A percentile compares a stretch with the other conserved stretches of the same genome.
phyloP scores from a whole-genome alignment of 2,113 vertebrate species.

The Sakesphorus luctuosus region DNA sequence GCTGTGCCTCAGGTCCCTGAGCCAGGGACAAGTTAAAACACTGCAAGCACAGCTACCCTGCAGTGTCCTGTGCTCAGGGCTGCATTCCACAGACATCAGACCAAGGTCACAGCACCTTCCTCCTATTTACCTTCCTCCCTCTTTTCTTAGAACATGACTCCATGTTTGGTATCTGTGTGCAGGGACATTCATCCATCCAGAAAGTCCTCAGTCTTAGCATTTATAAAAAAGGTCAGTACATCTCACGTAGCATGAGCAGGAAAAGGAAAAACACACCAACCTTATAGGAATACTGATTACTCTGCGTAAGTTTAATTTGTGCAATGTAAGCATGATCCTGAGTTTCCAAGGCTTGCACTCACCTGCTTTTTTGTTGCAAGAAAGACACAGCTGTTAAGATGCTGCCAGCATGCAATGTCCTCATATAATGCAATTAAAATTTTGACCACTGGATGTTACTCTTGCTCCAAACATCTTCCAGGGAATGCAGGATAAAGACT shows the following conservation, averaged over 20 bases:
- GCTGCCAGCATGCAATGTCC: neutral
- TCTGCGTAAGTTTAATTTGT: neutral
- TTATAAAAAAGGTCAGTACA: neutral
- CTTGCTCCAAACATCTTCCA: conserved; percentile 54
- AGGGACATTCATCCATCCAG: too few species aligned
- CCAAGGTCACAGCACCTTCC: neutral
- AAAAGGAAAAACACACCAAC: neutral
- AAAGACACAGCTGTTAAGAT: neutral
- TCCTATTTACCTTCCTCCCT: neutral
- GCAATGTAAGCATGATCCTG: fast-evolving
- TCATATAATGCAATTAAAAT: conserved; percentile 46
- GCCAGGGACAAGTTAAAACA: neutral
- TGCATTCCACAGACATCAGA: neutral
- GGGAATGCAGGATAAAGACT: neutral
- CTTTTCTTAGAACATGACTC: neutral
- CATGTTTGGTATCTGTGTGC: neutral
- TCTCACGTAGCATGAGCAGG: neutral
- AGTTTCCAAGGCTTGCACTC: neutral
- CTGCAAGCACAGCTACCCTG: neutral
- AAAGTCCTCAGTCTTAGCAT: neutral
- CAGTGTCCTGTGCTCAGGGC: neutral
- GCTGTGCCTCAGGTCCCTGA: neutral
- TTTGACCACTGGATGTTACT: conserved; percentile 69
- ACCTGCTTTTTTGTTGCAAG: neutral
- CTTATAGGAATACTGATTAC: neutral